A percentile compares a stretch with the other conserved stretches of the same genome.
phyloP scores from a whole-genome alignment of 2,113 vertebrate genomes.

The Pampusana beccarii region DNA sequence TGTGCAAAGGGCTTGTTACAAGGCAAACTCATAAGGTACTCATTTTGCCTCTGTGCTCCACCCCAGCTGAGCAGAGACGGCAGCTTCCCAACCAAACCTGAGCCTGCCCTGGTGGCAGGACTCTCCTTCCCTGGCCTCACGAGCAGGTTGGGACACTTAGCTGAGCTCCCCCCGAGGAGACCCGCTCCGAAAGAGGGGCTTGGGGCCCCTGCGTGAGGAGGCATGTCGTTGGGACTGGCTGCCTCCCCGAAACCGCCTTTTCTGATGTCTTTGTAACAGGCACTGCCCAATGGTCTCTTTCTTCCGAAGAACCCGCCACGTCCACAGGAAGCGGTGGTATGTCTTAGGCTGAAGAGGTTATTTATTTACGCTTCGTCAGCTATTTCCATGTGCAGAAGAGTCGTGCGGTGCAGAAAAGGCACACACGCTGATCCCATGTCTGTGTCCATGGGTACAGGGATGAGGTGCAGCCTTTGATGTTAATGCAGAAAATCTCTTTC shows the following conservation, averaged over 20 bases:
- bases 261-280: not conserved
- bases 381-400: not conserved
- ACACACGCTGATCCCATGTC: accelerated
- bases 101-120: not conserved
- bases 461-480: not conserved
- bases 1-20: not conserved
- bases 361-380: not conserved
- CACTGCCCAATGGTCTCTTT: not conserved
- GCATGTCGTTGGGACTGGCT: not conserved
- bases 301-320: accelerated
- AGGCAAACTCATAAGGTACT: not conserved
- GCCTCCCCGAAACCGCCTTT: not conserved
- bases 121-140: not conserved
- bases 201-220: not conserved
- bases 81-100: not conserved
- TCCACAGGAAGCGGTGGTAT: not conserved
- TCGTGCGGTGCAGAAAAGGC: not conserved
- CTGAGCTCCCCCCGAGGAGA: not conserved
- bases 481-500: not conserved
- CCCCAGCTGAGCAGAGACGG: not conserved
- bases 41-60: not conserved
- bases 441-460: not conserved
- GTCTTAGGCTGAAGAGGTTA: not conserved
- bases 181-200: not conserved
- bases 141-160: not conserved